These are phyloP conservation scores for Tragopan temminckii DNA, from an alignment of 2,797 vertebrate genomes.

Conservation along the genomic window DNA sequence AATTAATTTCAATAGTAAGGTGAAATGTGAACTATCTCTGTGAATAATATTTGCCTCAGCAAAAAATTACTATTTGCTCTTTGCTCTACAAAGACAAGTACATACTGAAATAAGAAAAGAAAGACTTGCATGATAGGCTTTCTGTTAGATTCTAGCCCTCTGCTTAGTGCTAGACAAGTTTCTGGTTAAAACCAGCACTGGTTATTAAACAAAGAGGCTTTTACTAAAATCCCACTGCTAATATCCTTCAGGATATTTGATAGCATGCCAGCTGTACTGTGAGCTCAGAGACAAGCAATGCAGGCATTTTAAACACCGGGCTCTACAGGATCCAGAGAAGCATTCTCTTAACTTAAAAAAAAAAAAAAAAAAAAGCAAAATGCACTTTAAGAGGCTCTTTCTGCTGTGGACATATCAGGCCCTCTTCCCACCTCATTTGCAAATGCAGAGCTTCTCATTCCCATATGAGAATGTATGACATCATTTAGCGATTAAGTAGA, in stretches of 20 bases:
- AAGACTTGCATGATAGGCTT: fast-evolving
- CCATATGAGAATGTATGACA: neutral
- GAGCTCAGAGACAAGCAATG: slow-evolving; percentile 50
- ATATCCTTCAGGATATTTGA: slow-evolving; percentile 45
- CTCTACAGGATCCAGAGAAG: neutral
- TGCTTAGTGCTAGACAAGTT: neutral
- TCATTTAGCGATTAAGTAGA: neutral
- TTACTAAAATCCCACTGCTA: slow-evolving; percentile 15
- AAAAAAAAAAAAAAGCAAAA: neutral
- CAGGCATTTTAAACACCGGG: slow-evolving; percentile 6
- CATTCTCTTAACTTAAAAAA: neutral
- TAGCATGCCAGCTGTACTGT: slow-evolving; percentile 49
- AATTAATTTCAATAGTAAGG: neutral
- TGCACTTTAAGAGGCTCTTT: neutral
- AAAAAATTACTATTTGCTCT: neutral
- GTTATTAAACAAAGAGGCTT: slow-evolving; percentile 7
- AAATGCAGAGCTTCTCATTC: neutral
- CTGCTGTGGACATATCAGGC: neutral
- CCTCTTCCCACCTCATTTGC: neutral
- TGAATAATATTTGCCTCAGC: neutral
- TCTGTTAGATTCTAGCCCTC: neutral
- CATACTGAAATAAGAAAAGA: neutral
- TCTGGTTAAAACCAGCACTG: neutral
- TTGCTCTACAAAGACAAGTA: neutral
- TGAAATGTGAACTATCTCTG: neutral